phyloP scores from a whole-genome alignment of 2,888 invertebrate genomes.

The Beris chalybata region DNA sequence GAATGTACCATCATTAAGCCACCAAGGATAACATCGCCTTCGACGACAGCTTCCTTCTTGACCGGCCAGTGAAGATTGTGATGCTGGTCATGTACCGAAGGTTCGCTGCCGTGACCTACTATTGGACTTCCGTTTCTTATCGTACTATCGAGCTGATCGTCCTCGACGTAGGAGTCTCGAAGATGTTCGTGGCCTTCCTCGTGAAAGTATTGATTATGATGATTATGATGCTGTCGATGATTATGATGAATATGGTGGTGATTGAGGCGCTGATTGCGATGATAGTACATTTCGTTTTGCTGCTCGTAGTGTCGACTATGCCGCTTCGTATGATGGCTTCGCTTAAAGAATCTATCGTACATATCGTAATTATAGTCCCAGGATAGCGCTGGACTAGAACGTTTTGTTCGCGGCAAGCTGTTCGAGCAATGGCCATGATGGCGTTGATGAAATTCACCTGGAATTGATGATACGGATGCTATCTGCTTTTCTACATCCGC shows the following conservation, averaged over 20 bases:
- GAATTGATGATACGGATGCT: not conserved
- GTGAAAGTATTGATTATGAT: slow-evolving; percentile 23
- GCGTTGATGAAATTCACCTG: not conserved
- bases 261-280: not conserved
- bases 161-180: slow-evolving; percentile 19
- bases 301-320: slow-evolving; percentile 17
- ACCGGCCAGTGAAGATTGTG: slow-evolving; percentile 66
- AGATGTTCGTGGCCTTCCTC: not conserved
- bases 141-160: slow-evolving; percentile 13
- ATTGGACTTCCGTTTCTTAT: not conserved
- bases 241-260: slow-evolving; percentile 8
- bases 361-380: slow-evolving; percentile 19
- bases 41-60: slow-evolving; percentile 77
- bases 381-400: not conserved
- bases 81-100: slow-evolving; percentile 38
- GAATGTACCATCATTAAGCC: slow-evolving; percentile 94
- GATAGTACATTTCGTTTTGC: not conserved
- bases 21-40: slow-evolving; percentile 81
- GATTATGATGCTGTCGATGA: slow-evolving; percentile 17
- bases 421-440: not conserved
- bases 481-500: slow-evolving; percentile 5
- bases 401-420: not conserved
- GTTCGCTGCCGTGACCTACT: slow-evolving; percentile 1
- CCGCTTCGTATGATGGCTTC: slow-evolving; percentile 27
- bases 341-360: slow-evolving; percentile 27